These are phyloP conservation scores for Phaetusa simplex DNA, from an alignment of 2,113 vertebrate species.

Conservation along the genomic window DNA sequence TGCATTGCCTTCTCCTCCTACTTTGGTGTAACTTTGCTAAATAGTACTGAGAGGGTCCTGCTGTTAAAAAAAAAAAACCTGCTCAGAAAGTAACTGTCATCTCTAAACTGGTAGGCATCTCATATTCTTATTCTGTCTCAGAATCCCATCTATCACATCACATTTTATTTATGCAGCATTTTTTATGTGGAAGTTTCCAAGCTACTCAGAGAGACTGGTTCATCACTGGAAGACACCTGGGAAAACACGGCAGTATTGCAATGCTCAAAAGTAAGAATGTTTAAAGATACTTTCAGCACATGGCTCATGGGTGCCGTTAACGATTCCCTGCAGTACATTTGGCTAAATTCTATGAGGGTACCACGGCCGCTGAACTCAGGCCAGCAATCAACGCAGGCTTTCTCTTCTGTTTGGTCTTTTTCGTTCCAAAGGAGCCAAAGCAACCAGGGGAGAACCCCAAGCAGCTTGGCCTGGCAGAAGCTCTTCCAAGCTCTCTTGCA, in stretches of 20 bases:
- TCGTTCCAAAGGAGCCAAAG: not conserved
- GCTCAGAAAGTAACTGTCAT: not conserved
- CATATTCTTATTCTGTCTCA: not conserved
- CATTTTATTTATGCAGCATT: not conserved
- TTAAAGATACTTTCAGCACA: not conserved
- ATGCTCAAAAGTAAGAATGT: not conserved
- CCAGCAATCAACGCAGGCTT: not conserved
- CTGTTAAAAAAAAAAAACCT: not conserved
- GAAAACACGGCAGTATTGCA: not conserved
- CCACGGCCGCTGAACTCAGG: not conserved
- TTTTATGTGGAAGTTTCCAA: not conserved
- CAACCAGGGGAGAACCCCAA: constrained; percentile 18
- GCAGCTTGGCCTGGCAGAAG: not conserved
- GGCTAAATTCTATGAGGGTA: not conserved
- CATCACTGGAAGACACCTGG: not conserved
- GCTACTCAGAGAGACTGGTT: not conserved
- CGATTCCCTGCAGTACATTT: not conserved
- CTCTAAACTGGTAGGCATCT: not conserved
- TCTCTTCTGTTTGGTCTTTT: not conserved
- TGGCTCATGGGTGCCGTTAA: not conserved
- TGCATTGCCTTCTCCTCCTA: not conserved
- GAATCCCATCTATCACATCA: not conserved
- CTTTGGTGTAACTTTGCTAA: not conserved
- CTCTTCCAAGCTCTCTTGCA: not conserved
- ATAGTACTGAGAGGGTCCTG: not conserved